Base-by-base conservation (phyloP, 2,888 invertebrate species). In the Xestia sexstrigata region DNA sequence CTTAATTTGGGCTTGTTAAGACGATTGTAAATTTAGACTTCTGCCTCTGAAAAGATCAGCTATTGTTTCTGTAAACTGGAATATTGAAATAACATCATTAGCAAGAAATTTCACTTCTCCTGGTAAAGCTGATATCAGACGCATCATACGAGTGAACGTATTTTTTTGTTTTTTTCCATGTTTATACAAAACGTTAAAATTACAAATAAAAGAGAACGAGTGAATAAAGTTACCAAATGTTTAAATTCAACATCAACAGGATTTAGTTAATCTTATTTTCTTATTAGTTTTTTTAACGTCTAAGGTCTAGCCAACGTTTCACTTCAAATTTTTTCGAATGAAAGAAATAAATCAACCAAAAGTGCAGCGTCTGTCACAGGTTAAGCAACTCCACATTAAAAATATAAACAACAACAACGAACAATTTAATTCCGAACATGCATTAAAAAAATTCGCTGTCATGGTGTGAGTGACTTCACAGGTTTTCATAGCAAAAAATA, bases 401-500 rank as follows among this genome's bases (percentile, higher is more conserved):
- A 42, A 42, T 17, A 42, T 7, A 45, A 62, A 35, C n/a, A 73
- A 39, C 47, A 47, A 20, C 9, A 39, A 26, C 4, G 0, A 60
- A 6, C 15, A 58, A n/a, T 35, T 26, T 58, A 52, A 23, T 70
- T 20, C 30, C 58, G 23, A 70, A 15, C 35, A 62, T 55, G 15
- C n/a, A 67, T 55, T n/a, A n/a, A 74, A 83, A 83, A 70, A 52
- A 20, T 65, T 47, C 71, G 30, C 72, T 52, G 42, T 58, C 17
- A 74, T 74, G 74, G 76, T 85, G 62, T 60, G 49, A 73, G n/a
- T n/a, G n/a, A n/a, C 23, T 66, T n/a, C n/a, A 42, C 35, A 45
- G 20, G 26, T 63, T 76, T 83, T 81, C 47, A 39, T 20, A 47
- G 23, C 66, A 73, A 73, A 83, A 82, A 70, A 70, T 70, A 76